These are phyloP conservation scores for Xylocopa sonorina DNA, from an alignment of 1,140 invertebrate species.

Conservation along the genomic window DNA sequence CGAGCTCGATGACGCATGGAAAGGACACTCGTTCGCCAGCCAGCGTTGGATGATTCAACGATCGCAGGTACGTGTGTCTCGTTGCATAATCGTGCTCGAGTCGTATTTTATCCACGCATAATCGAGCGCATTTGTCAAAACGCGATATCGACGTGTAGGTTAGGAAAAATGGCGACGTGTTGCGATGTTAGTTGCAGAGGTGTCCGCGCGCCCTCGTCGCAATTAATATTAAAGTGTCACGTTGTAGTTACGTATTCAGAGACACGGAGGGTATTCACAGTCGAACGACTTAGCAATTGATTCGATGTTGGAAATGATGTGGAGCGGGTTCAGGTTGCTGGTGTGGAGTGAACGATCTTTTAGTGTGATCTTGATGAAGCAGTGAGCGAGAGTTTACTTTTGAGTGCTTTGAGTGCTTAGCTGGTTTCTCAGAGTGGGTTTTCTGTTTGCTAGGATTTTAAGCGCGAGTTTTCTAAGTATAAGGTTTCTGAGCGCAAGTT, in stretches of 20 bases:
- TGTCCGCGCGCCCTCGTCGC: not conserved
- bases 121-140: conserved; percentile 46
- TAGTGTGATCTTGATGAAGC: conserved; percentile 44
- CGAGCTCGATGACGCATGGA: not conserved
- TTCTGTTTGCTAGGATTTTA: no score
- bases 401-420: no score
- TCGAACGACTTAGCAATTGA: conserved; percentile 54
- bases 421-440: no score
- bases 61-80: no score
- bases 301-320: conserved; percentile 24
- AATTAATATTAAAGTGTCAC: conserved; percentile 60
- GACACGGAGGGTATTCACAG: conserved; percentile 24
- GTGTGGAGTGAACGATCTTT: conserved; percentile 27
- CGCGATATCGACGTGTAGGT: conserved; percentile 42
- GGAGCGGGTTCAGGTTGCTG: conserved; percentile 24
- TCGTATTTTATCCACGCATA: conserved; percentile 32
- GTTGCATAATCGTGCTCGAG: not conserved
- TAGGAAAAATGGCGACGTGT: not conserved
- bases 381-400: not conserved
- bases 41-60: conserved; percentile 30
- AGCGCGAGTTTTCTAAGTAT: not conserved
- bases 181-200: conserved; percentile 18
- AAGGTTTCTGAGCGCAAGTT: no score
- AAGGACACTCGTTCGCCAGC: conserved; percentile 2
- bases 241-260: conserved; percentile 54